Conservation (phyloP, 2,113 vertebrate genomes). For the Cheirogaleus medius region DNA sequence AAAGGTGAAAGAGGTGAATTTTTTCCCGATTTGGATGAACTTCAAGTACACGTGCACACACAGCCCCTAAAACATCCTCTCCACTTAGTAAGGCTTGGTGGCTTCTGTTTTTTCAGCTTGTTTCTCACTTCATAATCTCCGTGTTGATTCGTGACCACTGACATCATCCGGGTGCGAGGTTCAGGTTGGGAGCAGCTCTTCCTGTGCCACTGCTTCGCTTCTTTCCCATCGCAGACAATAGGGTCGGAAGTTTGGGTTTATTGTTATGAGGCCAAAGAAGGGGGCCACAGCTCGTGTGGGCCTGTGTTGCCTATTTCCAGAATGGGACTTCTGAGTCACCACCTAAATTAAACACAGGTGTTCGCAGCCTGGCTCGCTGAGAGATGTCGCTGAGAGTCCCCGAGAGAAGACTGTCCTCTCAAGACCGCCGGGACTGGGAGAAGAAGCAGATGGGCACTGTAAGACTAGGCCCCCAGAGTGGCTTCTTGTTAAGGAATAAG, state of each 20-base stretch:
- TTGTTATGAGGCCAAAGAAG: background rate
- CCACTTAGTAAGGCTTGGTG: background rate
- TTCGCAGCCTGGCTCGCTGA: background rate
- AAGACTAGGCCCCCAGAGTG: background rate
- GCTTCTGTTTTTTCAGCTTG: background rate
- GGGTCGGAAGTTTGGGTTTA: background rate
- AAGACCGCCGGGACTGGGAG: rapidly evolving
- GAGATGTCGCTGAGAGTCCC: background rate
- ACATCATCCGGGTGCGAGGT: background rate
- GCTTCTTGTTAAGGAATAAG: background rate
- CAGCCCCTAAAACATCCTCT: background rate
- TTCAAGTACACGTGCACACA: background rate
- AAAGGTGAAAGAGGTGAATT: background rate
- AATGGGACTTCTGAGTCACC: slow-evolving; percentile 49
- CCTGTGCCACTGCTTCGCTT: background rate
- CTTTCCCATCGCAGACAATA: background rate
- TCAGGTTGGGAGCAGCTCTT: background rate
- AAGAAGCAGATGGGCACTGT: background rate
- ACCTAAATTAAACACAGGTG: slow-evolving; percentile 36
- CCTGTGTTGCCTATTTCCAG: background rate
- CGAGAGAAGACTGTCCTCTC: background rate
- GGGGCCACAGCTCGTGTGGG: background rate
- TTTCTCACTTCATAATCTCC: background rate
- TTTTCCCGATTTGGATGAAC: background rate
- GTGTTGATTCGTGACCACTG: background rate